These are phyloP conservation scores for Chaetorhynchus papuensis DNA, from an alignment of 2,113 vertebrate genomes.

Conservation along the genomic window DNA sequence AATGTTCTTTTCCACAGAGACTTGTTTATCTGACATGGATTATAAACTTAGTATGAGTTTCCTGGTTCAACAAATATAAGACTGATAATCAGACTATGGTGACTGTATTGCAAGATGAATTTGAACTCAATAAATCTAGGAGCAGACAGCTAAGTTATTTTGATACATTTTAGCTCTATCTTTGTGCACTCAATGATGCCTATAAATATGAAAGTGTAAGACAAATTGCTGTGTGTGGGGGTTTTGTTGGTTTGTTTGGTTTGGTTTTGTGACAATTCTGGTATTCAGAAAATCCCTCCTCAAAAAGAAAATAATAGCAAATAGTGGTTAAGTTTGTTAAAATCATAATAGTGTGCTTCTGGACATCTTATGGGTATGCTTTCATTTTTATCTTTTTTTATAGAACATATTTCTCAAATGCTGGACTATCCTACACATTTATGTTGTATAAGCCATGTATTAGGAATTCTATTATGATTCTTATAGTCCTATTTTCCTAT, in stretches of 20 bases:
- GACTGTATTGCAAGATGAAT: background rate
- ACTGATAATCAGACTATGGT: background rate
- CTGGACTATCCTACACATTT: background rate
- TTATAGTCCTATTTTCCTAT: background rate
- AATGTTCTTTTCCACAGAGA: background rate
- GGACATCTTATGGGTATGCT: background rate
- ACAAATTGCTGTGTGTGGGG: rapidly evolving
- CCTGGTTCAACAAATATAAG: background rate
- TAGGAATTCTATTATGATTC: background rate
- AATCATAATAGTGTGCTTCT: background rate
- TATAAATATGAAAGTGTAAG: background rate
- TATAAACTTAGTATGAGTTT: background rate
- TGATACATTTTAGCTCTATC: background rate
- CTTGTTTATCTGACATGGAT: background rate
- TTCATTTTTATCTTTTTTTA: background rate
- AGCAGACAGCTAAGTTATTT: background rate
- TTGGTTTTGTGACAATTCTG: background rate
- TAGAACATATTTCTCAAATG: background rate
- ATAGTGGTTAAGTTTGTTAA: background rate
- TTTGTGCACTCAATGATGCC: background rate
- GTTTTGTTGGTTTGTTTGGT: background rate
- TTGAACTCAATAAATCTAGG: background rate
- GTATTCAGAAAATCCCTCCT: background rate
- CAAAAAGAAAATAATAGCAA: background rate
- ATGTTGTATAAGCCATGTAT: background rate